Percentiles rank a stretch among this genome's conserved stretches.
These are phyloP conservation scores for Syngnathus rostellatus DNA, from an alignment of 2,797 vertebrate genomes.

Conservation along the genomic window DNA sequence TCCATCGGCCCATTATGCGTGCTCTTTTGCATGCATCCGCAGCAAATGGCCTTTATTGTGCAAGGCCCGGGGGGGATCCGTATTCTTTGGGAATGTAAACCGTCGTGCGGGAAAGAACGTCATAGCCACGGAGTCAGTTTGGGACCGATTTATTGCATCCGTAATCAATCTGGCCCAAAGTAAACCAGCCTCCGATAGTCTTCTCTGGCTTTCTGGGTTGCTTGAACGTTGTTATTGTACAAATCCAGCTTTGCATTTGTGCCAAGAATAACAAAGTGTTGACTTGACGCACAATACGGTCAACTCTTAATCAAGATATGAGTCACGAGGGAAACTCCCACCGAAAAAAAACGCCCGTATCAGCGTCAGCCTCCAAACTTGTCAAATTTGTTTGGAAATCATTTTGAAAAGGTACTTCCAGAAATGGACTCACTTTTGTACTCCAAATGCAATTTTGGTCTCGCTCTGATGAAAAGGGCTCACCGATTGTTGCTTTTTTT, in stretches of 20 bases:
- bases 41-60: too few relatives aligned
- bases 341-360: slow-evolving; percentile 19
- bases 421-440: slow-evolving; percentile 19
- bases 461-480: slow-evolving; percentile 9
- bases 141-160: neutral
- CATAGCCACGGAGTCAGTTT: neutral
- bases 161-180: neutral
- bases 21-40: neutral
- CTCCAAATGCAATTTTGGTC: neutral
- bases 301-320: neutral
- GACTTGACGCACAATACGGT: neutral
- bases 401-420: slow-evolving; percentile 4
- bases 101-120: too few relatives aligned
- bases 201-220: neutral
- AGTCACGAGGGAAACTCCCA: neutral
- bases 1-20: neutral
- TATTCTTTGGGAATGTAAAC: neutral
- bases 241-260: neutral
- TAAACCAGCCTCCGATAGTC: neutral
- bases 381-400: slow-evolving; percentile 19
- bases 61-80: neutral
- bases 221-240: neutral
- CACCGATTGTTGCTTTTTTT: neutral
- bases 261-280: neutral
- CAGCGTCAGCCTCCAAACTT: slow-evolving; percentile 27